Evolutionary conservation across 2,797 vertebrate species (phyloP), one percentile per base, ranked within the genome.

Genomic region (Urosaurus nigricauda): DNA sequence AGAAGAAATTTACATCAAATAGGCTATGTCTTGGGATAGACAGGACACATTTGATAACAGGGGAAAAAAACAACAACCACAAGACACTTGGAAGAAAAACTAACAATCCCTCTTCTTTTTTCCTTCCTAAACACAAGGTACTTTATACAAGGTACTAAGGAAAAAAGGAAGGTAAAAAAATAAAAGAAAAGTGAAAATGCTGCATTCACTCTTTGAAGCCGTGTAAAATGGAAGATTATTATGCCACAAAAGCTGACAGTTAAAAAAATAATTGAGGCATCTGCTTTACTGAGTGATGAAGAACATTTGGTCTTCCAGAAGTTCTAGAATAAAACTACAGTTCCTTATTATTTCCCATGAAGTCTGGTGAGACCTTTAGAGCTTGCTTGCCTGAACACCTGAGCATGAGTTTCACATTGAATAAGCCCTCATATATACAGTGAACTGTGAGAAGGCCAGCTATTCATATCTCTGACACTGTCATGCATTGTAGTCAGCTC

Each of bases 1-100:
- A 88, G 29, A 19, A 11, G 58, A 68, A n/a, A n/a, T 70, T 70
- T 83, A 32, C 58, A 56, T 79, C 13, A 84, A 84, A 78, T 74
- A 82, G 56, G n/a, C 16, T 87, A 19, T 47, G 29, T 37, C 56
- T 63, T 63, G 53, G 32, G 53, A 43, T 26, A 82, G 9, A 51
- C 2, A 14, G 51, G 40, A 53, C 19, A 78, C 47, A 80, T 68
- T 51, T 65, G n/a, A 40, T 56, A 65, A 16, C 65, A 80, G 21
- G 35, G 71, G 68, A 40, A 86, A n/a, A n/a, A n/a, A n/a, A n/a
- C n/a, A n/a, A n/a, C n/a, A n/a, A 82, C 60, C 12, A 43, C 40
- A 74, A 82, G 12, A 37, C 9, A 82, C 16, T 58, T 19, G 4
- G 1, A 58, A 71, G 8, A 58, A 87, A 80, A 73, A 26, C 3